A percentile compares a stretch with the other conserved stretches of the same genome.
Evolutionary conservation across 2,797 vertebrate genomes (phyloP).

Genomic region (Darevskia mixta): DNA sequence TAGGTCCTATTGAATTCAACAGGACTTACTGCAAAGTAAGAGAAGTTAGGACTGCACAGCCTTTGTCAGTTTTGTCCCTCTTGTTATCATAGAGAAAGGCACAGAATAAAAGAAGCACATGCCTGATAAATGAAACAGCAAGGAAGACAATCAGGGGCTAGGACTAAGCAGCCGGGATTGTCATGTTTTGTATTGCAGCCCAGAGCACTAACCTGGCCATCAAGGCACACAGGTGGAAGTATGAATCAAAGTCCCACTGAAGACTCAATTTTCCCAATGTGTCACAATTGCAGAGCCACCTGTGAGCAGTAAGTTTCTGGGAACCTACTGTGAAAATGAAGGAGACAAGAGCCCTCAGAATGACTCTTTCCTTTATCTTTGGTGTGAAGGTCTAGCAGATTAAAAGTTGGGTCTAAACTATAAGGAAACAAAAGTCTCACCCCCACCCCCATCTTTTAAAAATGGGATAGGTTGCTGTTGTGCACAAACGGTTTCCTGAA

Average conservation of each 20-base stretch:
- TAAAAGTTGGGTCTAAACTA: neutral
- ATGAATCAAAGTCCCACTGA: neutral
- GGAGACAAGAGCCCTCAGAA: neutral
- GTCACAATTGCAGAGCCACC: constrained; percentile 2
- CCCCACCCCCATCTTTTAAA: neutral
- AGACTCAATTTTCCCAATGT: constrained; percentile 8
- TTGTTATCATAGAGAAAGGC: neutral
- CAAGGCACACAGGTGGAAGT: neutral
- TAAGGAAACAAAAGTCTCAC: neutral
- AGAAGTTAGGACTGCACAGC: neutral
- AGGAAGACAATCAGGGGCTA: rapidly evolving
- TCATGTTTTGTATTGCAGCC: constrained; percentile 19
- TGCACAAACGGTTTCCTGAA: too few species aligned
- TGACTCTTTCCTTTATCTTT: constrained; percentile 30
- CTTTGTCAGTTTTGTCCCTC: neutral
- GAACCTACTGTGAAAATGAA: constrained; percentile 50
- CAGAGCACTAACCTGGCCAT: neutral
- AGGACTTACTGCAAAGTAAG: neutral
- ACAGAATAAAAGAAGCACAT: neutral
- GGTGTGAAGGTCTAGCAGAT: constrained; percentile 16
- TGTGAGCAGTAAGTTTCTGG: neutral
- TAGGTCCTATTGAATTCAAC: neutral
- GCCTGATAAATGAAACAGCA: neutral
- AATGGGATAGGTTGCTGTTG: too few species aligned
- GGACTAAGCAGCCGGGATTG: neutral